Evolutionary conservation across 1,140 invertebrate genomes (phyloP), one percentile per base, ranked within the genome.

Genomic region (Drosophila tropicalis): DNA sequence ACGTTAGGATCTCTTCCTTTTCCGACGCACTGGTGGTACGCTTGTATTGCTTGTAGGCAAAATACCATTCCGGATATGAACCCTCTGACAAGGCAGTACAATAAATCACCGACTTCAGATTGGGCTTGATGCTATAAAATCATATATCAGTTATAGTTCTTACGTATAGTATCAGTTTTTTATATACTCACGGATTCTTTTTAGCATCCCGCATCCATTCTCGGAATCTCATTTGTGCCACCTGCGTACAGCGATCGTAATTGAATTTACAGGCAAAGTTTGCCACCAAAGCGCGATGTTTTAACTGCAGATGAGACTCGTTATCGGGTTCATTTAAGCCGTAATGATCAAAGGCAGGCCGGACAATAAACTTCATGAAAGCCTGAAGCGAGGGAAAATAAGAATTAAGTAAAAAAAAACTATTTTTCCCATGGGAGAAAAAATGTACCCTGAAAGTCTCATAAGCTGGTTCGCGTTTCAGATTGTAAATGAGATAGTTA

Each of bases 1-100:
- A 92, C 0, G 93, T 89, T 0, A 95, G 86, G n/a, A 95, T 94
- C n/a, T 94, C 92, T 12, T 94, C 93, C 91, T 94, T 94, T 63
- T 95, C 94, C 0, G 94, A 93, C 0, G 93, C 93, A 64, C 94
- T 93, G 39, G 93, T 91, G 0, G 93, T 93, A 0, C 89, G 72
- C 54, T 92, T 91, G 73, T 95, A 95, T 36, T 91, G 90, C 4
- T 93, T 65, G 81, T 93, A 94, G 12, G 95, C 83, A 66, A 94
- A 94, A 1, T 94, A 58, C 93, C 94, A 95, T 75, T 94, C 94
- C 2, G 89, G 72, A 5, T 81, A 81, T 17, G 90, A 87, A 2
- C 94, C 94, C 44, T 94, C 66, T 32, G 92, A 93, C 2, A 95
- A 58, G 15, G 94, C 93, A 7, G 92, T 92, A 72, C 94, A 95